Base-by-base conservation (phyloP, 2,888 invertebrate genomes). In the Dioctria linearis region DNA sequence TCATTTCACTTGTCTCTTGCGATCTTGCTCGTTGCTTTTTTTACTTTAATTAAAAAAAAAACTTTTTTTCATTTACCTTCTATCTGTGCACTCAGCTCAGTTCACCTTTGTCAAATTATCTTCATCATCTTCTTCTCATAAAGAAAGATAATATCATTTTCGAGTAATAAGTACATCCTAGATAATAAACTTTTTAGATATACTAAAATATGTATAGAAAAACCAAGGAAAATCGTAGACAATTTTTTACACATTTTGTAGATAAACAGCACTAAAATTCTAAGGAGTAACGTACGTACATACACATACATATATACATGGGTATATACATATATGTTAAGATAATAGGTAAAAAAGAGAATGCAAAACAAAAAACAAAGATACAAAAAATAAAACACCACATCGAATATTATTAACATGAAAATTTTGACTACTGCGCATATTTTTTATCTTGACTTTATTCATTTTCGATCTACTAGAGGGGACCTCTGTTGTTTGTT, bases 211-310 rank as follows among this genome's bases (percentile, higher is more conserved):
- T 43, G 39, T 13, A n/a, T 76, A 63, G 42, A 75, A 25, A 43
- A 69, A 49, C n/a, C 40, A 65, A 65, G 6, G 43, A 46, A 59
- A 40, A 51, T 4, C 25, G 63, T 76, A 63, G 76, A 49, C 8
- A 46, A 63, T 76, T 76, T 76, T 76, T 76, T 76, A 76, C 76
- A 76, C 76, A 76, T 63, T 63, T 76, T 76, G 76, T 76, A 76
- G 76, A 61, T 73, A 73, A 46, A 63, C 63, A 63, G 76, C 76
- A 76, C 76, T 73, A 40, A 73, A 73, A 57, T 73, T 73, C 73
- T 73, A 73, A 73, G 59, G 43, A 73, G 2, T 61, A 25, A 61
- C 61, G 61, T 61, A 66, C n/a, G n/a, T 61, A 25, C 25, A 25
- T 25, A 25, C 25, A 25, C 25, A 25, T 25, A 25, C 25, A 25